These are phyloP conservation scores for Erythrolamprus reginae DNA, from an alignment of 2,113 vertebrate genomes.

Conservation along the genomic window DNA sequence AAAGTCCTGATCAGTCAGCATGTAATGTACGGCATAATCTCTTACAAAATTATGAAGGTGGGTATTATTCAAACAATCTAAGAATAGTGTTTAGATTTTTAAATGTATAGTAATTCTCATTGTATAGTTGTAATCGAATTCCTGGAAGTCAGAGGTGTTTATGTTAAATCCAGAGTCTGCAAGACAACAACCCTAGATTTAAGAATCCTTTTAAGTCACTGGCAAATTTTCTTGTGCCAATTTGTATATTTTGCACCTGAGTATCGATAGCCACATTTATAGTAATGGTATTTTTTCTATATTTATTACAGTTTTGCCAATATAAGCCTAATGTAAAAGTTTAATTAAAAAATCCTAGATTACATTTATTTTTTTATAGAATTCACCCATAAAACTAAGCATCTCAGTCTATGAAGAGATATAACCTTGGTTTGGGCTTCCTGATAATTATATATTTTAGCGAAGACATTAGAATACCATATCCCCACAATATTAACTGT, in stretches of 20 bases:
- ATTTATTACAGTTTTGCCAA: not conserved
- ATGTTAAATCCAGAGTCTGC: not conserved
- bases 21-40: constrained; percentile 66
- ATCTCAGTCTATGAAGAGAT: not conserved
- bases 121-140: not conserved
- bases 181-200: not conserved
- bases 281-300: not conserved
- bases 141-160: not conserved
- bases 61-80: constrained; percentile 24
- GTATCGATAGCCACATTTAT: not conserved
- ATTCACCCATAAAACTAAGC: not conserved
- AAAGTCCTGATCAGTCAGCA: constrained; percentile 60
- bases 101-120: not conserved
- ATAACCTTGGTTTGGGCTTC: not conserved
- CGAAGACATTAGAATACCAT: not conserved
- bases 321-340: not conserved
- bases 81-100: not conserved
- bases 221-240: not conserved
- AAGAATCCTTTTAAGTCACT: not conserved
- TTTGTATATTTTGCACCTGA: not conserved
- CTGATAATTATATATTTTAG: not conserved
- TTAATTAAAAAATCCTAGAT: not conserved
- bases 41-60: constrained; percentile 76
- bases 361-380: not conserved
- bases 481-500: not conserved